Percentiles rank a stretch among this genome's conserved stretches.
These are phyloP conservation scores for Harpalus rufipes DNA, from an alignment of 2,888 invertebrate genomes.

Conservation along the genomic window DNA sequence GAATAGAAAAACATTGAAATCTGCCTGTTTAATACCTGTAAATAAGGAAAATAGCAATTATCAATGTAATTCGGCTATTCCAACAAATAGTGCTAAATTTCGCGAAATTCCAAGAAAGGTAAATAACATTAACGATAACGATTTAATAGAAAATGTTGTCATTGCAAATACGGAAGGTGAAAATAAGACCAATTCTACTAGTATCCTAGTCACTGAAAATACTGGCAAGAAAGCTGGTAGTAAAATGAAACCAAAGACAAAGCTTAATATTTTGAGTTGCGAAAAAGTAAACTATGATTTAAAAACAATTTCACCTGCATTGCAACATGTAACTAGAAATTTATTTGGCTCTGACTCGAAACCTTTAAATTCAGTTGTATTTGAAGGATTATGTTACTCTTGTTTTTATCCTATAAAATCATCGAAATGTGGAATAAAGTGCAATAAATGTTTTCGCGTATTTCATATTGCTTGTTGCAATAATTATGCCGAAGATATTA, in stretches of 20 bases:
- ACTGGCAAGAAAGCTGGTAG: neutral
- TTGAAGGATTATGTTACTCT: neutral
- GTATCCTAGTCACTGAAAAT: neutral
- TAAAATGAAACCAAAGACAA: constrained; percentile 3
- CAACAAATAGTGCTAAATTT: neutral
- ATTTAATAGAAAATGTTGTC: neutral
- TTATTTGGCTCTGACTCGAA: constrained; percentile 6
- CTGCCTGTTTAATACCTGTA: constrained; percentile 4
- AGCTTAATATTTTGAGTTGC: neutral
- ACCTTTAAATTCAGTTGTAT: neutral
- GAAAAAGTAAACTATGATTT: constrained; percentile 1
- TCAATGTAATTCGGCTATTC: constrained; percentile 4
- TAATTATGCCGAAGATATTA: neutral
- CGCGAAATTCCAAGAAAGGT: neutral
- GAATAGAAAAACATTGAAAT: neutral
- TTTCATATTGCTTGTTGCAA: constrained; percentile 3
- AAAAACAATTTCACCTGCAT: neutral
- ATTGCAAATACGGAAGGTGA: neutral
- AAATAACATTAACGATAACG: neutral
- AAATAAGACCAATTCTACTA: neutral
- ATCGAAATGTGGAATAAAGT: neutral
- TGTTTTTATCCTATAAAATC: neutral
- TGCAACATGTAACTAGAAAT: neutral
- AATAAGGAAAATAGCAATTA: neutral
- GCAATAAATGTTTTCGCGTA: neutral